phyloP scores from a whole-genome alignment of 2,888 invertebrate species.

The Drosophila rubida region DNA sequence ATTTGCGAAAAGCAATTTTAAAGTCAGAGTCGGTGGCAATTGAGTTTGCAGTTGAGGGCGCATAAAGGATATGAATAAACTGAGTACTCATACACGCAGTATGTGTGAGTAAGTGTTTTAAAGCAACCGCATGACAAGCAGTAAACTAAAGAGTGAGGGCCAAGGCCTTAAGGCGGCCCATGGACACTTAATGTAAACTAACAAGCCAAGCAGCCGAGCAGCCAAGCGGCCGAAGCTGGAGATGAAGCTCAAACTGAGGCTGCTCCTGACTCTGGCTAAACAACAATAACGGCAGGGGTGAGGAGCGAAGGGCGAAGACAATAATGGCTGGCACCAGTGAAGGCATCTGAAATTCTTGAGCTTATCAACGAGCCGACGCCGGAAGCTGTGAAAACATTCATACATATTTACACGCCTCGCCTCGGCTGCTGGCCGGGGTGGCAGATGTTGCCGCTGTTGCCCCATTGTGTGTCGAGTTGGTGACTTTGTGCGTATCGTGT shows the following conservation, averaged over 20 bases:
- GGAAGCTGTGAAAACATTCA: constrained; percentile 76
- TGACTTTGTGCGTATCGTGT: constrained; percentile 39
- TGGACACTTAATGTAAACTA: constrained; percentile 72
- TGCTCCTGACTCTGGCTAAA: constrained; percentile 33
- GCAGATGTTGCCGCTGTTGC: constrained; percentile 7
- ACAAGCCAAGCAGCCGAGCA: constrained; percentile 58
- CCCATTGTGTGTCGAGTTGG: constrained; percentile 50
- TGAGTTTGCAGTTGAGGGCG: neutral
- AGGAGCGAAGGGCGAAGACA: constrained; percentile 21
- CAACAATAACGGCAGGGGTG: constrained; percentile 11
- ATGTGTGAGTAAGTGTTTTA: constrained; percentile 34
- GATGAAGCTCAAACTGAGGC: constrained; percentile 15
- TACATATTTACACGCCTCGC: constrained; percentile 74
- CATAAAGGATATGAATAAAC: constrained; percentile 7
- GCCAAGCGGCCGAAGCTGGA: constrained; percentile 31
- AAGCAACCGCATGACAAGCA: constrained; percentile 39
- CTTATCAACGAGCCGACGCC: constrained; percentile 74
- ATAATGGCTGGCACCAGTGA: constrained; percentile 49
- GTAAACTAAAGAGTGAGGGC: constrained; percentile 3
- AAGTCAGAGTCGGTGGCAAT: neutral
- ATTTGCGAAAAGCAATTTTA: constrained; percentile 16
- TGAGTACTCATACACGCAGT: constrained; percentile 1
- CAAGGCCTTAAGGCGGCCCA: constrained; percentile 55
- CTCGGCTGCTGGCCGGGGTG: constrained; percentile 28
- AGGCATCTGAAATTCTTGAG: constrained; percentile 73